Conservation (phyloP, 2,888 invertebrate species). For the Noctua fimbriata region DNA sequence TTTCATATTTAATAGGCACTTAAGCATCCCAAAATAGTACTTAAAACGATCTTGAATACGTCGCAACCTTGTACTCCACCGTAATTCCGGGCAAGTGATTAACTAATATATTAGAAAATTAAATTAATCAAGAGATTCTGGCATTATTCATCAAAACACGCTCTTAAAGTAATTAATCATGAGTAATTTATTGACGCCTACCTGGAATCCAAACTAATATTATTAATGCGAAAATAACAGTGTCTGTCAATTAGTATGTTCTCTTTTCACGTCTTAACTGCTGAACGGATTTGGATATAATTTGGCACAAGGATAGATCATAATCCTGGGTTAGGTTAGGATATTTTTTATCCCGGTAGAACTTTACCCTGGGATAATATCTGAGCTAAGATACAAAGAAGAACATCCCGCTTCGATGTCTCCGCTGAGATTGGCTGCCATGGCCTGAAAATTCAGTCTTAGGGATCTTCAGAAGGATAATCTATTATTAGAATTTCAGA, state of each 20-base stretch:
- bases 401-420: neutral
- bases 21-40: constrained; percentile 20
- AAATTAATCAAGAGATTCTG: constrained; percentile 39
- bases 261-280: neutral
- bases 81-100: constrained; percentile 37
- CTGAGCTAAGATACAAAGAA: neutral
- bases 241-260: neutral
- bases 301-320: neutral
- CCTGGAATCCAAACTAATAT: constrained; percentile 8
- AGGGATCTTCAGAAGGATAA: no score
- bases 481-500: neutral
- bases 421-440: neutral
- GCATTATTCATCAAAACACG: constrained; percentile 52
- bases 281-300: neutral
- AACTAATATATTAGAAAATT: constrained; percentile 42
- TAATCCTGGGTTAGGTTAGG: no score
- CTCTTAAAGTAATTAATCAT: constrained; percentile 48
- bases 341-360: neutral
- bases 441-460: neutral
- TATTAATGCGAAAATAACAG: neutral
- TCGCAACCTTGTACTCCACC: constrained; percentile 4
- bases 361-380: neutral
- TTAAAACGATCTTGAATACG: neutral
- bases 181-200: constrained; percentile 51
- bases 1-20: neutral